phyloP scores from a whole-genome alignment of 1,140 invertebrate genomes.

The Leptonema lineaticorne region DNA sequence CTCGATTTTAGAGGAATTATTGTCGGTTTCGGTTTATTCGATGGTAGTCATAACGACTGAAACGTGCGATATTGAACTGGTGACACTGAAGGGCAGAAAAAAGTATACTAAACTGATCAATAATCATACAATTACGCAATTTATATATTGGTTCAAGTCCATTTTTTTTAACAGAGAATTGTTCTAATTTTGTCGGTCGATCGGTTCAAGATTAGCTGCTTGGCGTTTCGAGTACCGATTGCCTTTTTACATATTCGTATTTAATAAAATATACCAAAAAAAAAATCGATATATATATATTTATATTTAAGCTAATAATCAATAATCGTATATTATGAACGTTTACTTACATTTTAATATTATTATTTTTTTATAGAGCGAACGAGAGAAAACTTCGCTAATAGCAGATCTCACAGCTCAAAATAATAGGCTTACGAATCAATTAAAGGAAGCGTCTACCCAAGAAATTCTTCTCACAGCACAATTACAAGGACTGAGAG shows the following conservation, averaged over 20 bases:
- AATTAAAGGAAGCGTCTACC: conserved; percentile 80
- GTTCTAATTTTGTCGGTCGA: no score
- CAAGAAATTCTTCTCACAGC: conserved; percentile 77
- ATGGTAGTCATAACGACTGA: conserved; percentile 17
- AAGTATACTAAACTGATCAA: background rate
- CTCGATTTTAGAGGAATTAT: background rate
- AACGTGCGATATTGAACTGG: background rate
- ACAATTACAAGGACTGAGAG: conserved; percentile 78
- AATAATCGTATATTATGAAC: background rate
- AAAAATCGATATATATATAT: no score
- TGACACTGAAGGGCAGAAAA: conserved; percentile 12
- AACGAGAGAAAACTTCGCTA: conserved; percentile 76
- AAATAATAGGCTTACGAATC: conserved; percentile 83
- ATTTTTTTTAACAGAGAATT: no score
- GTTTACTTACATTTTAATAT: background rate
- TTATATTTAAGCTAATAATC: background rate
- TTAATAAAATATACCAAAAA: no score
- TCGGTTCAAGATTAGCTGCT: no score
- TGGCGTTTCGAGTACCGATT: no score
- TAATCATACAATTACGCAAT: background rate
- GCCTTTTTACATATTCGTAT: no score
- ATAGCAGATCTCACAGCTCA: conserved; percentile 87
- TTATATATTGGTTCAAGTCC: background rate
- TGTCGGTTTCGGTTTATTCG: background rate
- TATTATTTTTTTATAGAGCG: conserved; percentile 58